phyloP scores from a whole-genome alignment of 2,888 invertebrate species.

The Eupithecia vulgata region DNA sequence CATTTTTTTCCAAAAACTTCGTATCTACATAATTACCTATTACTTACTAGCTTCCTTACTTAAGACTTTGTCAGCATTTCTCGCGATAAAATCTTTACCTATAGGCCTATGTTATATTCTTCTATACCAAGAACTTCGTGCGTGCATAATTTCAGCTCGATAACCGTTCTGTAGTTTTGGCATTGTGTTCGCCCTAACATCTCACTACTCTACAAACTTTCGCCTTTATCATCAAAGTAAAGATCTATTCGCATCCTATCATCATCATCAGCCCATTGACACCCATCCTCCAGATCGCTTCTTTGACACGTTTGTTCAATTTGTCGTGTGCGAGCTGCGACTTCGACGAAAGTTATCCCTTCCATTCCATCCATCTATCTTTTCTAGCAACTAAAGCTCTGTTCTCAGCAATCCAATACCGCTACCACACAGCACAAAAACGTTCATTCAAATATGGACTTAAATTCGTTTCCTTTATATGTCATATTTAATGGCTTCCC shows the following conservation, averaged over 20 bases:
- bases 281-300: neutral
- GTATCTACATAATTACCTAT: too few species aligned
- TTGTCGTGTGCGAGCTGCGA: neutral
- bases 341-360: neutral
- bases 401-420: too few species aligned
- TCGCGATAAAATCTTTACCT: too few species aligned
- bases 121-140: neutral
- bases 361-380: neutral
- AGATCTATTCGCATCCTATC: neutral
- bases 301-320: slow-evolving; percentile 2
- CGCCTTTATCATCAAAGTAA: neutral
- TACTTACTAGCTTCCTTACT: too few species aligned
- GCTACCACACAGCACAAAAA: too few species aligned
- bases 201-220: neutral
- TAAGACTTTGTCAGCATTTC: too few species aligned
- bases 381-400: neutral
- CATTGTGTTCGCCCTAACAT: neutral
- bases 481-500: too few species aligned
- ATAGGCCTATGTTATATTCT: neutral
- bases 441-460: too few species aligned
- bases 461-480: too few species aligned
- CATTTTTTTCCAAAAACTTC: too few species aligned
- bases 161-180: neutral
- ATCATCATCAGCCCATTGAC: neutral
- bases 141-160: neutral